Base-by-base conservation (phyloP, 2,113 vertebrate species). In the Anhinga rufa region DNA sequence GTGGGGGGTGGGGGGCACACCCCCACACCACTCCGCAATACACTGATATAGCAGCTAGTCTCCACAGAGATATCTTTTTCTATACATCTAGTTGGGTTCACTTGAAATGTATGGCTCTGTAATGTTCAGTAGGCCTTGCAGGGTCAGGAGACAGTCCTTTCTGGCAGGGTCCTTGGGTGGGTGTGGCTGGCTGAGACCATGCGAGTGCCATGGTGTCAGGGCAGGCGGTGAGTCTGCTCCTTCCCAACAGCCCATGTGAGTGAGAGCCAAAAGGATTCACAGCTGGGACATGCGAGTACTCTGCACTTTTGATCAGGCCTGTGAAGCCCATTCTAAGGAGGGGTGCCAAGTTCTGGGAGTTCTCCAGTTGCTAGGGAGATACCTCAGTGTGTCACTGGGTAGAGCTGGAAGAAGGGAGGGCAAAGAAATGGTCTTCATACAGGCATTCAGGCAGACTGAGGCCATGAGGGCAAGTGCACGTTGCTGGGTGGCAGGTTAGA, bases 131-230 rank as follows among this genome's bases (percentile, higher is more conserved):
- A 36, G 31, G 51, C 10, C 2, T 1, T 4, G 15, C 4, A 19
- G 57, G 12, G 29, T 24, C 24, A 49, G 40, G n/a, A 58, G 20
- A 12, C 6, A 29, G 44, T 22, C n/a, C 29, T 66, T 75, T 48
- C n/a, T 28, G 28, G 15, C 18, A 48, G 24, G 15, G n/a, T 18
- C 49, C 40, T 32, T 44, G 40, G 16, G 13, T 42, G 25, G 31
- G 9, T 44, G 9, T 22, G 40, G 42, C 24, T 66, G 44, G 24
- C n/a, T 48, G 42, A 49, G 61, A 32, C 71, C 22, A 29, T 9
- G 19, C 5, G 3, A 34, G 34, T 11, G 29, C 40, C 10, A 5
- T 2, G 0, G 29, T 18, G 29, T 32, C 15, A 18, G 40, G 48
- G 15, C 55, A 46, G 28, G 14, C 1, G 5, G 34, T 9, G 49